Evolutionary conservation across 1,140 invertebrate species (phyloP).

Genomic region (Cherax destructor): DNA sequence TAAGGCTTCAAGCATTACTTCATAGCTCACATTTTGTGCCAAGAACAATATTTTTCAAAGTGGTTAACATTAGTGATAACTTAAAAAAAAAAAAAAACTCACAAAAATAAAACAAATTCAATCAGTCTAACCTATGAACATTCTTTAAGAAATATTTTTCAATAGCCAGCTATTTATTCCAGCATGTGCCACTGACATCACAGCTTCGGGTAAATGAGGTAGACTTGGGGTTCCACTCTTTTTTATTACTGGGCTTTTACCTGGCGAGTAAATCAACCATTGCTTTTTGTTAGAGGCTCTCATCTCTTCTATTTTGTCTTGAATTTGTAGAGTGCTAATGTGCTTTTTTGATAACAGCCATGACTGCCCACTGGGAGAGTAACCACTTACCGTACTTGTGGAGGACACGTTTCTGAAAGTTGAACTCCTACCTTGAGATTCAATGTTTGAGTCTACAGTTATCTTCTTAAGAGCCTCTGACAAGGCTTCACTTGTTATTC

Average conservation of each 20-base stretch:
- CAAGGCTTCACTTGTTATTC: slow-evolving; percentile 38
- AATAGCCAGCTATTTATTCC: background rate
- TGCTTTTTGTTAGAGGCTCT: background rate
- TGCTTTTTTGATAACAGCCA: background rate
- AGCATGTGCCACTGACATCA: background rate
- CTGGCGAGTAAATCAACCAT: background rate
- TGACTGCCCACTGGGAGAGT: background rate
- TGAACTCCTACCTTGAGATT: background rate
- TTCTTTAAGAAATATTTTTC: background rate
- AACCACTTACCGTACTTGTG: background rate
- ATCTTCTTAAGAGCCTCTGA: slow-evolving; percentile 42
- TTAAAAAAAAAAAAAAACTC: background rate
- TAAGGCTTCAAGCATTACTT: no score
- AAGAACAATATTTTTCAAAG: no score
- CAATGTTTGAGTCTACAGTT: background rate
- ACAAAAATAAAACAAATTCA: background rate
- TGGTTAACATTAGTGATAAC: no score
- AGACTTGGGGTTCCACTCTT: background rate
- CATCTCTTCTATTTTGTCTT: background rate
- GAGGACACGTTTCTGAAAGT: background rate
- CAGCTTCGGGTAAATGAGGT: background rate
- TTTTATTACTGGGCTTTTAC: background rate
- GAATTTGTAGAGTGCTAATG: background rate
- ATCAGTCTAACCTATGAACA: background rate
- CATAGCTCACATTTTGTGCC: no score